Conservation (phyloP, 2,888 invertebrate genomes). For the Megalurothrips usitatus region DNA sequence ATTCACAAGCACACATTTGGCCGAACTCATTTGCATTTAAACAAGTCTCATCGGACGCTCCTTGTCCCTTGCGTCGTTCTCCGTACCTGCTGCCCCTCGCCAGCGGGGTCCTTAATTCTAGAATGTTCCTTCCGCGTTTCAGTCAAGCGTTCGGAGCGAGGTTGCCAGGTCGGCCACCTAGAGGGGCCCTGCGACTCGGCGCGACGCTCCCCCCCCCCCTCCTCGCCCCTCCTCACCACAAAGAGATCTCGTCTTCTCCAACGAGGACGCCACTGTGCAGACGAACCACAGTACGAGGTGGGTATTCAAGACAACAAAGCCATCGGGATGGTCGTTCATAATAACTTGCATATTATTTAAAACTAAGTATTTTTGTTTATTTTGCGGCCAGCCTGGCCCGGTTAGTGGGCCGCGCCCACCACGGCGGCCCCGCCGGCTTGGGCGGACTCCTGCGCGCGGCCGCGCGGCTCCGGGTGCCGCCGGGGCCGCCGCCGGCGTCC, state of each 20-base stretch:
- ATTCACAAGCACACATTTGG: not conserved
- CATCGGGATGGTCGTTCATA: too few species aligned
- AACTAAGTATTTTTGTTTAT: not conserved
- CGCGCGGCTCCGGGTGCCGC: not conserved
- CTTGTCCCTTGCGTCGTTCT: not conserved
- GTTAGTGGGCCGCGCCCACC: constrained; percentile 3
- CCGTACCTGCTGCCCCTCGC: not conserved
- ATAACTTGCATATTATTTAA: not conserved
- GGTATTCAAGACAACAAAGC: too few species aligned
- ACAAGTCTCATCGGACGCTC: constrained; percentile 24
- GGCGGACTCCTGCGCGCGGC: not conserved
- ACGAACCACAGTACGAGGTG: too few species aligned
- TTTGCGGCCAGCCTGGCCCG: constrained; percentile 7
- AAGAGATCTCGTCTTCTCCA: too few species aligned
- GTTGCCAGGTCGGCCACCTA: too few species aligned
- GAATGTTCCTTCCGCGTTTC: too few species aligned
- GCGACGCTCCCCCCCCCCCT: too few species aligned
- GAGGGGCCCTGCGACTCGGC: too few species aligned
- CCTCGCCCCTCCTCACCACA: too few species aligned
- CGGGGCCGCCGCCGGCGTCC: not conserved
- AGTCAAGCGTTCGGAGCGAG: too few species aligned
- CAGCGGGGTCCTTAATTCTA: too few species aligned
- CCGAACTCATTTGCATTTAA: constrained; percentile 23
- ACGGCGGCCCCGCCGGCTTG: constrained; percentile 14
- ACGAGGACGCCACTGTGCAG: too few species aligned